Evolutionary conservation across 2,797 vertebrate genomes (phyloP), one percentile per base, ranked within the genome.

Genomic region (Eospalax fontanierii): DNA sequence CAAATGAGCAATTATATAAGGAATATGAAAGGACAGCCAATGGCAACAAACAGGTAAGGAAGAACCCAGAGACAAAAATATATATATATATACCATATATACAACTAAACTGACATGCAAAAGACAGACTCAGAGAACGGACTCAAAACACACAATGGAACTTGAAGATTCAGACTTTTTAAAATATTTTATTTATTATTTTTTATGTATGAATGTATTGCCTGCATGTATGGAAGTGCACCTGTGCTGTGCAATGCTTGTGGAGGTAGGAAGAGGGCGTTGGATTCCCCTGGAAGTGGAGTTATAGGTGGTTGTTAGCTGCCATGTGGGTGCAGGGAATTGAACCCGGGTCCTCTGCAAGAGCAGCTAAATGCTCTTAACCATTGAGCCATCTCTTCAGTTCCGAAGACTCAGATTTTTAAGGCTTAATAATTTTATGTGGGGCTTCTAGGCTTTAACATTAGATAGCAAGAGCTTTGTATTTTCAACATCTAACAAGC

Each of bases 401-500:
- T 12, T 12, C 50, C 50, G 11, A 5, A 6, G 11, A 46, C 38
- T 74, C 12, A 79, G 43, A 84, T 54, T 84, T 88, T 82, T 54
- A 95, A 93, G 9, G 54, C 83, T 43, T 65, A 88, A 61, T 30
- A 87, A 93, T 46, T 92, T 65, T n/a, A 91, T 59, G 26, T 87
- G 16, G 9, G 43, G 82, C 21, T 82, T 12, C 79, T 76, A 74
- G 35, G 40, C 19, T 93, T 92, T 88, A 59, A 65, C 89, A 79
- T 83, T 92, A 93, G 38, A 79, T 6, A 87, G 50, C 14, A 84
- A 76, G 9, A 66, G 3, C 18, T 96, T 94, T 93, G 15, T 57
- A 94, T 61, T 96, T 83, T 90, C 86, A n/a, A 46, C 14, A 74
- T 63, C 22, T 80, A 76, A 78, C 4, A 80, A 96, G 87, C 7